Evolutionary conservation across 2,113 vertebrate genomes (phyloP).

Genomic region (Eira barbara): DNA sequence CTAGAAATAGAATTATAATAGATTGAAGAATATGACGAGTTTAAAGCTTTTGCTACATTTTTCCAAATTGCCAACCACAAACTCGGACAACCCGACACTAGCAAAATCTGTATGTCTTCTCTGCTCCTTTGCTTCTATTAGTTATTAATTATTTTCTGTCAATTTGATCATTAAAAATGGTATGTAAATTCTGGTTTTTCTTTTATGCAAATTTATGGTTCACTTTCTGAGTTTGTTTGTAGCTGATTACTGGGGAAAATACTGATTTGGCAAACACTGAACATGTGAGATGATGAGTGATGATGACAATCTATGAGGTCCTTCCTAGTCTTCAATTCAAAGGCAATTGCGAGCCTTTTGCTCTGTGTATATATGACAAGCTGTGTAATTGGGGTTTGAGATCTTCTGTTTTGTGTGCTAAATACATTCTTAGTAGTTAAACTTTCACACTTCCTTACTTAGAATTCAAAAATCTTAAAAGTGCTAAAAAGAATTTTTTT

Average conservation of each 20-base stretch:
- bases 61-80: not conserved
- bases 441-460: not conserved
- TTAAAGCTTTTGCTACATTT: not conserved
- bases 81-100: not conserved
- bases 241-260: not conserved
- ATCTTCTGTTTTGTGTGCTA: not conserved
- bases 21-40: not conserved
- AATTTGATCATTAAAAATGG: not conserved
- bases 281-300: not conserved
- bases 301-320: not conserved
- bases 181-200: not conserved
- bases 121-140: not conserved
- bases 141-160: not conserved
- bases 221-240: not conserved
- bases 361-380: not conserved
- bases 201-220: not conserved
- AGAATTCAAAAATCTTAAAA: not conserved
- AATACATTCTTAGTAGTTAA: not conserved
- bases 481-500: not conserved
- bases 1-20: not conserved
- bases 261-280: not conserved
- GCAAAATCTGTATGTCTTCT: not conserved
- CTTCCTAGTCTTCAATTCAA: not conserved
- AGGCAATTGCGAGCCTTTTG: not conserved
- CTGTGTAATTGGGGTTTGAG: not conserved